These are phyloP conservation scores for Sympetrum striolatum DNA, from an alignment of 2,888 invertebrate genomes.

Conservation along the genomic window DNA sequence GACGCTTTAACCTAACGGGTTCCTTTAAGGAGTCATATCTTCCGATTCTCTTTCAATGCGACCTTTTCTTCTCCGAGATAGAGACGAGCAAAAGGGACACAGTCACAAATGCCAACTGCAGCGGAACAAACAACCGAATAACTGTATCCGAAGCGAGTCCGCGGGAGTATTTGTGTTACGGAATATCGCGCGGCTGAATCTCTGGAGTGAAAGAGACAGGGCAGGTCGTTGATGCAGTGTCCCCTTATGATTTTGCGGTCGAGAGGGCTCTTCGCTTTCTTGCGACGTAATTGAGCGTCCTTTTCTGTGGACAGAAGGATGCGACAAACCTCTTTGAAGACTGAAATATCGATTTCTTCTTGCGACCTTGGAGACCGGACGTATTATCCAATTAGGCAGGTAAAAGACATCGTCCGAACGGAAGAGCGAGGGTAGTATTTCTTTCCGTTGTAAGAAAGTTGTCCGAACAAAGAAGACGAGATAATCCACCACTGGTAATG, in stretches of 20 bases:
- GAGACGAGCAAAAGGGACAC: neutral
- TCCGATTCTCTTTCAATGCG: neutral
- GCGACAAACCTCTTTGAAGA: neutral
- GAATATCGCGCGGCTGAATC: neutral
- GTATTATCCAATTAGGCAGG: conserved; percentile 8
- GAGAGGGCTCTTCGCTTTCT: neutral
- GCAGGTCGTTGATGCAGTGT: neutral
- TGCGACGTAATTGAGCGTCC: neutral
- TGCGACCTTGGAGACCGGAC: conserved; percentile 12
- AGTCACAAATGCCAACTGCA: neutral
- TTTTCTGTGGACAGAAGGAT: neutral
- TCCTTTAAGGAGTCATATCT: neutral
- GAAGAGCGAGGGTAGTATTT: neutral
- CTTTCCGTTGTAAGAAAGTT: neutral
- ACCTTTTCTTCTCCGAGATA: neutral
- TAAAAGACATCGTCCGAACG: neutral
- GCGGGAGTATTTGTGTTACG: neutral
- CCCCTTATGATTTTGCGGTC: conserved; percentile 29
- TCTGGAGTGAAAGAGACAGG: neutral
- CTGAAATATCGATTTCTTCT: neutral
- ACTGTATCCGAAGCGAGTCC: neutral
- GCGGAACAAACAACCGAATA: neutral
- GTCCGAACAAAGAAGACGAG: neutral
- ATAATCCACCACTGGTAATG: too few species aligned
- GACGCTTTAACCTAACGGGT: neutral